phyloP scores from a whole-genome alignment of 2,888 invertebrate genomes.

The Corythucha ciliata region DNA sequence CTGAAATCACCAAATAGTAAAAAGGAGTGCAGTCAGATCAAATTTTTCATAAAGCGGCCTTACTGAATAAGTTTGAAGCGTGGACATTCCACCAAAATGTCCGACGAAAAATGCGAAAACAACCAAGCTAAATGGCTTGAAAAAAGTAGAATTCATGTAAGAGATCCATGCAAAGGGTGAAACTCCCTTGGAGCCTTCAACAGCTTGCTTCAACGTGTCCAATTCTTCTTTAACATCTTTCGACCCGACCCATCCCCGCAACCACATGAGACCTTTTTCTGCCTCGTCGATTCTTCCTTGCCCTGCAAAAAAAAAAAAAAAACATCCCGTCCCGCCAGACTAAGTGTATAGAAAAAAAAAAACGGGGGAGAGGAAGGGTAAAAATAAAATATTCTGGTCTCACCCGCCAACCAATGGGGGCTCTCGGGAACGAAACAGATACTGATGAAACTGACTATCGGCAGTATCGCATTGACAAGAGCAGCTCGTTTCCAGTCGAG shows the following conservation, averaged over 20 bases:
- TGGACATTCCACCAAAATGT: constrained; percentile 65
- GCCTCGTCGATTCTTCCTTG: constrained; percentile 57
- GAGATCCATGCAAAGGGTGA: constrained; percentile 24
- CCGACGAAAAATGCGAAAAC: constrained; percentile 59
- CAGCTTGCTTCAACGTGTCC: constrained; percentile 22
- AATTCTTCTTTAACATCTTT: constrained; percentile 50
- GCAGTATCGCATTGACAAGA: constrained; percentile 49
- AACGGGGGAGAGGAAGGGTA: too few species aligned
- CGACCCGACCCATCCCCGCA: constrained; percentile 64
- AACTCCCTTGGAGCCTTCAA: constrained; percentile 12
- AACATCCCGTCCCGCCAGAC: neutral
- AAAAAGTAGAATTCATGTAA: constrained; percentile 46
- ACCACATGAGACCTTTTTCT: constrained; percentile 59
- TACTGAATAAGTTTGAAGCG: constrained; percentile 47
- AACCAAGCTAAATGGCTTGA: constrained; percentile 57
- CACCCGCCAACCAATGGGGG: constrained; percentile 66
- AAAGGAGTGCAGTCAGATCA: constrained; percentile 4
- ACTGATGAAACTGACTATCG: constrained; percentile 44
- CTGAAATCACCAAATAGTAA: constrained; percentile 20
- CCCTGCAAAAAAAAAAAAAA: constrained; percentile 34
- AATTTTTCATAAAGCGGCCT: constrained; percentile 17
- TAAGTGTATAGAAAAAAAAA: too few species aligned
- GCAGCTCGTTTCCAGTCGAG: constrained; percentile 63
- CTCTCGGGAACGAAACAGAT: constrained; percentile 69
- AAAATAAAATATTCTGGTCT: constrained; percentile 13